Base-by-base conservation (phyloP, 1,140 invertebrate species). In the Planococcus citri region DNA sequence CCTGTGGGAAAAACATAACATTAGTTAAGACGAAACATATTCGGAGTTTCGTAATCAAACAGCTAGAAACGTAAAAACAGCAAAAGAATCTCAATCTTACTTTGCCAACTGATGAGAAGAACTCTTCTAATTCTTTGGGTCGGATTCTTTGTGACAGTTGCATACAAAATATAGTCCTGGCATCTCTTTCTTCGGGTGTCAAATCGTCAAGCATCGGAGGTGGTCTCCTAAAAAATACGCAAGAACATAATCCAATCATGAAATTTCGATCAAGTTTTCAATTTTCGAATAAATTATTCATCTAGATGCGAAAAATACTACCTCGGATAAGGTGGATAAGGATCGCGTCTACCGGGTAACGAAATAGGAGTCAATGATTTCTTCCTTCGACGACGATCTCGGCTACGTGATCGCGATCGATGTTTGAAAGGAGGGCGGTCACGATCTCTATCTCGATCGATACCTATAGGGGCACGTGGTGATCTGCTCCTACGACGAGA, bases 41-140 rank as follows among this genome's bases (percentile, higher is more conserved):
- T n/a, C n/a, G n/a, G n/a, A n/a, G n/a, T n/a, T n/a, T n/a, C n/a
- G n/a, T n/a, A n/a, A n/a, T n/a, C n/a, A n/a, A n/a, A n/a, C n/a
- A n/a, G n/a, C n/a, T n/a, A n/a, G n/a, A n/a, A n/a, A n/a, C n/a
- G n/a, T n/a, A n/a, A n/a, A n/a, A n/a, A n/a, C n/a, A n/a, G n/a
- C n/a, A n/a, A 22, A 22, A 58, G 17, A 25, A 27, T 29, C 17
- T 41, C 27, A 17, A n/a, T n/a, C 70, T 67, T 24, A 98, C 96
- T 84, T 97, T 97, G 41, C 97, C 97, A 70, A 99, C 96, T 70
- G 94, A 92, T 2, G 94, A 97, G 78, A 99, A 99, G 79, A 99
- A 99, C 79, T 99, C 96, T 82, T 99, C 97, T 37, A 99, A 81
- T 79, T 99, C 97, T 71, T 95, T 86, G 10, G 92, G 91, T 71